A percentile compares a stretch with the other conserved stretches of the same genome.
These are phyloP conservation scores for Morone chrysops DNA, from an alignment of 2,113 vertebrate species.

Conservation along the genomic window DNA sequence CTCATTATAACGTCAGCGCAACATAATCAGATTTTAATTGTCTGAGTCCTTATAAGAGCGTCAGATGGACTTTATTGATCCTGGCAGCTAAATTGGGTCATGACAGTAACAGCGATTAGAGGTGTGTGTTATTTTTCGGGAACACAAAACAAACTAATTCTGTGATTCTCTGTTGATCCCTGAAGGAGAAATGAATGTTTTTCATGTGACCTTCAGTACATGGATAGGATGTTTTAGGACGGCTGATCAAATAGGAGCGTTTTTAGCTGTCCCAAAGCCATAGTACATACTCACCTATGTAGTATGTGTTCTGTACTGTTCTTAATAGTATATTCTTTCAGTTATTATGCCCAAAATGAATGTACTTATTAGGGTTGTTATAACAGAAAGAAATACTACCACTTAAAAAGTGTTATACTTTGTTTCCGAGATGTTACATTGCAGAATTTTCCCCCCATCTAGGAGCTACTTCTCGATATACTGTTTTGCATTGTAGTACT, in stretches of 20 bases:
- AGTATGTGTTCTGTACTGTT: not conserved
- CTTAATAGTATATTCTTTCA: not conserved
- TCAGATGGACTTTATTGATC: conserved; percentile 53
- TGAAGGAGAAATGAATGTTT: not conserved
- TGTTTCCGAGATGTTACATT: too few relatives aligned
- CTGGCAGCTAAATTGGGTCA: conserved; percentile 43
- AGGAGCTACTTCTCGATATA: not conserved
- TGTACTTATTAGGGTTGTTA: not conserved
- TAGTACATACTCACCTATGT: not conserved
- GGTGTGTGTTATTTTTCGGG: not conserved
- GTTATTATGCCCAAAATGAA: not conserved
- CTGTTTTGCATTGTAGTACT: not conserved
- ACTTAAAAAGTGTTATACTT: too few relatives aligned
- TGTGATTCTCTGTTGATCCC: conserved; percentile 18
- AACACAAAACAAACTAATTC: conserved; percentile 1
- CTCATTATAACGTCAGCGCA: conserved; percentile 28
- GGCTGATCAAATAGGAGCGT: not conserved
- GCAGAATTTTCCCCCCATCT: not conserved
- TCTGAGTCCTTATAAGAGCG: conserved; percentile 2
- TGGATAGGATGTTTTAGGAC: not conserved
- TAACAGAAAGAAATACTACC: too few relatives aligned
- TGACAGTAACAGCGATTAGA: conserved; percentile 16
- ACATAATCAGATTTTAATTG: conserved; percentile 49
- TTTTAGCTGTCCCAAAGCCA: not conserved
- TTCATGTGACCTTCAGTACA: not conserved